Evolutionary conservation across 2,797 vertebrate genomes (phyloP), one percentile per base, ranked within the genome.

Genomic region (Galagoides demidoff): DNA sequence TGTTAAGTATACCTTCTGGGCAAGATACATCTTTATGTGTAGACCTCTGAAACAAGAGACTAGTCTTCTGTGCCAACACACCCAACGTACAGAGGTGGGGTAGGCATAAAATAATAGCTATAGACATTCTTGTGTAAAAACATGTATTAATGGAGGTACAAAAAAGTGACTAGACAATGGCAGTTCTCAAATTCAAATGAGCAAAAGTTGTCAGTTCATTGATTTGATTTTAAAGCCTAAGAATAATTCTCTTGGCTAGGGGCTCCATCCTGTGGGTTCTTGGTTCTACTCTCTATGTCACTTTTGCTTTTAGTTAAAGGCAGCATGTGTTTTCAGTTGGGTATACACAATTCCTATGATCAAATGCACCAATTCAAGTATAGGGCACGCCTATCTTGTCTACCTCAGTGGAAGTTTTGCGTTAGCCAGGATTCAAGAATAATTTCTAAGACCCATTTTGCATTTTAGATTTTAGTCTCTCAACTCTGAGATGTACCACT

Each of bases 181-280:
- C 27, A 85, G 5, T 64, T 66, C 45, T 85, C 34, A 90, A 89
- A 74, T 74, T 11, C 37, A 63, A 70, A 2, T n/a, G 34, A 45
- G 9, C 23, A 79, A 92, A 89, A 13, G n/a, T 29, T 82, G 70
- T 93, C 92, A 74, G 45, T 57, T 88, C 59, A 22, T 88, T 64
- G 57, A 52, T 88, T 88, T 4, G 22, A 82, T 74, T 82, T 34
- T 59, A 52, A 43, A 88, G n/a, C 43, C 45, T 64, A 16, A 55
- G 27, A 39, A 39, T 63, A n/a, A 87, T 93, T 82, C 45, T 82
- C n/a, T 34, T 43, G 9, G 14, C n/a, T 73, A 25, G 31, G 59
- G 55, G 29, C 57, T 88, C 37, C 34, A 55, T 74, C 45, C 10
- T 66, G 4, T 45, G 45, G 16, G 57, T 74, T 64, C 66, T 37